Evolutionary conservation across 1,140 invertebrate species (phyloP), one percentile per base, ranked within the genome.

Genomic region (Euschistus heros): DNA sequence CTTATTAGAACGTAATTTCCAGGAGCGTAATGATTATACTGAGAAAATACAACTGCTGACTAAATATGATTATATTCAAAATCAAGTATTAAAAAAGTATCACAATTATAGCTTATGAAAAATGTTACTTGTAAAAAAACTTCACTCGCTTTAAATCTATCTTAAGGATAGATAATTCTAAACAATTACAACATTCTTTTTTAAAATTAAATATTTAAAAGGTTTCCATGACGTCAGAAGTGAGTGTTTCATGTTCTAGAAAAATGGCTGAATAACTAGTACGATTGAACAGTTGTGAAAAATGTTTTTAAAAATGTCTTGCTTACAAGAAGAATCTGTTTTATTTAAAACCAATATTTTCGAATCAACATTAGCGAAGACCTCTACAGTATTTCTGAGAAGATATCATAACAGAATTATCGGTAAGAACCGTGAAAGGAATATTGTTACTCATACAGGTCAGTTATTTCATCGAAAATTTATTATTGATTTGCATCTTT

Each of bases 261-360:
- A 57, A 57, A 24, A 57, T 57, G 54, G 54, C 54, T 26, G 54
- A 57, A 57, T 50, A 24, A 57, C 14, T 57, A 26, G 54, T 24
- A 24, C 24, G 18, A 50, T 50, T 50, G 47, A 20, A 20, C n/a
- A 24, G 54, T 57, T 57, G 54, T 26, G 18, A 17, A 17, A 57
- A 22, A 57, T 57, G 18, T 22, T 26, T 20, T 57, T 57, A 57
- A 57, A 57, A 57, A 57, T 57, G 54, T 57, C 54, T 57, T 26
- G 54, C 54, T 57, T 24, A 8, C 10, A 6, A 57, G 54, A 24
- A 26, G 24, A 57, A 17, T 22, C 24, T 26, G 18, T 24, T 57
- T 26, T 24, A 24, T 24, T 24, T 5, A 24, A 57, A 24, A 24
- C 18, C 3, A 57, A 57, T 10, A 57, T 10, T 24, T 26, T 22